Evolutionary conservation across 2,888 invertebrate species (phyloP).

Genomic region (Cremastobaeus sp.): DNA sequence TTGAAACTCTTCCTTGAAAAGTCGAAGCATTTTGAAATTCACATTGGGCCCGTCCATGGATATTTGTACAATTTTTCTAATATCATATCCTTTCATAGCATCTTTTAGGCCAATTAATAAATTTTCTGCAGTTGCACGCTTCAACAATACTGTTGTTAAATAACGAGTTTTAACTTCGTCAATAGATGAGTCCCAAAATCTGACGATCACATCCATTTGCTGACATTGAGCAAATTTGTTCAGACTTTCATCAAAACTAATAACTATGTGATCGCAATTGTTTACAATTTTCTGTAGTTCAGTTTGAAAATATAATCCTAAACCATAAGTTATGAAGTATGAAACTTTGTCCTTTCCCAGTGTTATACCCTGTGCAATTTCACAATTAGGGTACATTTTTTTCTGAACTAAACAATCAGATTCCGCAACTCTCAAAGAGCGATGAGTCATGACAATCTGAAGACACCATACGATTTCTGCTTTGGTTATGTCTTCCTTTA

Average conservation of each 20-base stretch:
- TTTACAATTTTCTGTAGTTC: too few relatives aligned
- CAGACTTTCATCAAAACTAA: constrained; percentile 18
- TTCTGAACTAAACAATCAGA: too few relatives aligned
- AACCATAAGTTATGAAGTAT: too few relatives aligned
- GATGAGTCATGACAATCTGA: too few relatives aligned
- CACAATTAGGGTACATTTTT: too few relatives aligned
- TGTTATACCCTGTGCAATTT: too few relatives aligned
- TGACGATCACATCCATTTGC: constrained; percentile 66
- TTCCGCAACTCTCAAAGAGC: too few relatives aligned
- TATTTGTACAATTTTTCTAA: constrained; percentile 57
- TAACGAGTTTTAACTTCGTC: constrained; percentile 62
- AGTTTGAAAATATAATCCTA: too few relatives aligned
- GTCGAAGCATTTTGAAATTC: background rate
- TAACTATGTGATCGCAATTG: background rate
- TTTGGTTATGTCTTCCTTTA: too few relatives aligned
- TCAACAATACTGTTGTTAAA: constrained; percentile 59
- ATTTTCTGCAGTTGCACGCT: constrained; percentile 56
- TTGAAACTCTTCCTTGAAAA: background rate
- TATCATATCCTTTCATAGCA: constrained; percentile 24
- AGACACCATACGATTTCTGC: too few relatives aligned
- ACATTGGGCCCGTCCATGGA: constrained; percentile 59
- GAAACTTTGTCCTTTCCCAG: too few relatives aligned
- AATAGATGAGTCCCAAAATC: constrained; percentile 59
- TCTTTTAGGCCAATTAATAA: constrained; percentile 49
- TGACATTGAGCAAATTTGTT: constrained; percentile 59